Conservation (phyloP, 2,888 invertebrate species). For the Linnaemya vulpina region DNA sequence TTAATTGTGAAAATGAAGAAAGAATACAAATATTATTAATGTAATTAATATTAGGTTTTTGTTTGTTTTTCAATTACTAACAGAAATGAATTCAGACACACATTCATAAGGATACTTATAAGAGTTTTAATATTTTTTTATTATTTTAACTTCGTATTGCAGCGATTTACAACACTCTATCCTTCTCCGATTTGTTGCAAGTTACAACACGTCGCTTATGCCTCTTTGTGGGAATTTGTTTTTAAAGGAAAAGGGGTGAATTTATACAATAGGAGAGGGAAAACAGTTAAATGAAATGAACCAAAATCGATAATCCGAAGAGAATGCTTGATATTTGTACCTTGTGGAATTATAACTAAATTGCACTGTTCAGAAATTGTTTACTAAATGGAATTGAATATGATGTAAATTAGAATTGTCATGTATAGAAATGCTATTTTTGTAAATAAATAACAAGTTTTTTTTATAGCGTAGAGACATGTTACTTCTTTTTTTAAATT, state of each 20-base stretch:
- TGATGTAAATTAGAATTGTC: background rate
- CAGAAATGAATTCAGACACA: constrained; percentile 57
- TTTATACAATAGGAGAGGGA: constrained; percentile 9
- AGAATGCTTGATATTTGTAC: constrained; percentile 65
- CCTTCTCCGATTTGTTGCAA: constrained; percentile 79
- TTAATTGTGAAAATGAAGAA: constrained; percentile 37
- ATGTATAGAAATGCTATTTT: too few relatives aligned
- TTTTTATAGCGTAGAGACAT: too few relatives aligned
- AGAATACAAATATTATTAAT: constrained; percentile 40
- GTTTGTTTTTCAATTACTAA: constrained; percentile 54
- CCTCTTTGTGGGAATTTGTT: constrained; percentile 2
- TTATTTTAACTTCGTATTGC: constrained; percentile 67
- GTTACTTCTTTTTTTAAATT: too few relatives aligned
- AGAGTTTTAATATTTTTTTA: constrained; percentile 22
- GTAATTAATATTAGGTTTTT: constrained; percentile 32
- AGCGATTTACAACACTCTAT: constrained; percentile 78
- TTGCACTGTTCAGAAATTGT: background rate
- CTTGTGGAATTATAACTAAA: constrained; percentile 29
- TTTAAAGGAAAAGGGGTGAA: background rate
- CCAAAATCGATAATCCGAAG: constrained; percentile 63
- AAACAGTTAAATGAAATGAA: constrained; percentile 46
- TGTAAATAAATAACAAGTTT: too few relatives aligned
- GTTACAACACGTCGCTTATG: constrained; percentile 45
- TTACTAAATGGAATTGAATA: background rate
- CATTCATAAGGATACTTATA: constrained; percentile 49